Base-by-base conservation (phyloP, 2,888 invertebrate species). In the Synanthedon tipuliformis region DNA sequence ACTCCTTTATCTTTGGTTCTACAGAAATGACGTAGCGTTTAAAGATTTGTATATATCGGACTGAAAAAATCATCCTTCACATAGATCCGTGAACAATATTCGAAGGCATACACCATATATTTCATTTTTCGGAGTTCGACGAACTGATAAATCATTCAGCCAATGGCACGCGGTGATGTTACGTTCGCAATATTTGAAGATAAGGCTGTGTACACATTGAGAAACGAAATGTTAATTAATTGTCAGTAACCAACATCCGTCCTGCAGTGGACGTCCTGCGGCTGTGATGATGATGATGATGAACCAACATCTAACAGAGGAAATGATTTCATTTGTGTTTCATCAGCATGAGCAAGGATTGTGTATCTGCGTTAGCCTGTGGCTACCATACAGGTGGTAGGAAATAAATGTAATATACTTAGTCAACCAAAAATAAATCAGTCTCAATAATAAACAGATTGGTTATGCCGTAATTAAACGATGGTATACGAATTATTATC, bases 131-230 rank as follows among this genome's bases (percentile, higher is more conserved):
- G 51, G 55, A 51, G 64, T 62, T 62, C 62, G 59, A 55, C 63
- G 63, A 63, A 61, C 68, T 64, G 67, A 61, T 62, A 69, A 67
- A 69, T 67, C 61, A 64, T 66, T 65, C 60, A 62, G 55, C 55
- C 57, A 53, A 52, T 54, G 54, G 55, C 54, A 52, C 40, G 51
- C 50, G 18, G 41, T n/a, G 40, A 52, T 50, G 41, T 41, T 55
- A 50, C 52, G 53, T 53, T 53, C 49, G 45, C n/a, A 57, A 45
- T 45, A 13, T 45, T 45, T 45, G 45, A 13, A 45, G 13, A 15
- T 45, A 45, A 45, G n/a, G 45, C 5, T 0, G 45, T 45, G 15
- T 15, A 7, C 15, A 45, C 2, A 45, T 13, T 45, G 12, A 1
- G 13, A 45, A 1, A 11, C 7, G 2, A 15, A 13, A 45, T 4